Conservation (phyloP, 2,888 invertebrate species). For the Chirona hameri region DNA sequence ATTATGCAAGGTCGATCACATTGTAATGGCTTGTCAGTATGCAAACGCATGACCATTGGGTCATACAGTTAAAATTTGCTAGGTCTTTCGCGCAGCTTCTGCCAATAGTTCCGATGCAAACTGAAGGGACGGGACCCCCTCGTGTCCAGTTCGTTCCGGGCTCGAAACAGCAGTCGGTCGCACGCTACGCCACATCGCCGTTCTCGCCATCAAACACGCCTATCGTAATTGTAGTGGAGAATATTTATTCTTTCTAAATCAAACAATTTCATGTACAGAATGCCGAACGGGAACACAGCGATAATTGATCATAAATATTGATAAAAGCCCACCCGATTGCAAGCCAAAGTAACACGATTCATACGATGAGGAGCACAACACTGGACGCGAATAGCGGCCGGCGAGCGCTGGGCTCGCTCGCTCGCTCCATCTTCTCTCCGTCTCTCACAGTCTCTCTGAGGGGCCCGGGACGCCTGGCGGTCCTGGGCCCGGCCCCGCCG, state of each 20-base stretch:
- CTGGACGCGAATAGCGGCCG: background rate
- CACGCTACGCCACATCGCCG: too few species aligned
- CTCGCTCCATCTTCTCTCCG: background rate
- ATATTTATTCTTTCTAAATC: conserved; percentile 24
- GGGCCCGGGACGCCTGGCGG: too few species aligned
- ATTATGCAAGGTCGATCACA: too few species aligned
- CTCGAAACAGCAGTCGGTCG: too few species aligned
- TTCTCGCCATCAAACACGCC: background rate
- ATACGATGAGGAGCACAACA: background rate
- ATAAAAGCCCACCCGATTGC: conserved; percentile 27
- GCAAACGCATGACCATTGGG: too few species aligned
- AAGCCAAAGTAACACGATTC: conserved; percentile 25
- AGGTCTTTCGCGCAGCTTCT: too few species aligned
- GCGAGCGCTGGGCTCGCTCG: background rate
- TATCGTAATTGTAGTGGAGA: background rate
- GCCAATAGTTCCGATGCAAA: too few species aligned
- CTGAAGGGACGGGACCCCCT: too few species aligned
- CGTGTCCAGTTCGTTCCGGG: too few species aligned
- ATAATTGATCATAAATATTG: conserved; percentile 22
- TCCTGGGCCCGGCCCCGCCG: background rate
- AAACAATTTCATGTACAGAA: conserved; percentile 6
- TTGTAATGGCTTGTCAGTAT: too few species aligned
- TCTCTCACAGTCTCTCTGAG: background rate
- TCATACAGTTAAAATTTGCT: too few species aligned
- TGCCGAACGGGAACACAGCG: conserved; percentile 1